A percentile compares a stretch with the other conserved stretches of the same genome.
Conservation (phyloP, 1,140 invertebrate species). For the Aleiodes sp. region DNA sequence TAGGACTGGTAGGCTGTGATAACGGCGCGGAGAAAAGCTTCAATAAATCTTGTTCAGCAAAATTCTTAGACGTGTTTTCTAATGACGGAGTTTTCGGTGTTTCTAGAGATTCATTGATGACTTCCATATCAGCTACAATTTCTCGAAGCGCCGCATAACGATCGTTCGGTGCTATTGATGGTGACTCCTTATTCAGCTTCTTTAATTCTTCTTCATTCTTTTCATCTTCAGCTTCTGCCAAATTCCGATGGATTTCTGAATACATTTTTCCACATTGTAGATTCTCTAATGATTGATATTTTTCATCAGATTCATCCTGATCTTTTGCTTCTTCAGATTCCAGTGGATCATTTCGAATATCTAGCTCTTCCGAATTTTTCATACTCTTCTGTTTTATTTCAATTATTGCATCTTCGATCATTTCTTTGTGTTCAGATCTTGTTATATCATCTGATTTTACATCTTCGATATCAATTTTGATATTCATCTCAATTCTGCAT, state of each 20-base stretch:
- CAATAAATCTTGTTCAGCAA: conserved; percentile 25
- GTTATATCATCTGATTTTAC: conserved; percentile 60
- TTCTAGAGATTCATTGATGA: not conserved
- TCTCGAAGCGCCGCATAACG: conserved; percentile 30
- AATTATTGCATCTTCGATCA: not conserved
- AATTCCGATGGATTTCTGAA: conserved; percentile 34
- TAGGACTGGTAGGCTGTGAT: conserved; percentile 39
- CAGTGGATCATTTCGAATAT: conserved; percentile 44
- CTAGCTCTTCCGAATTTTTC: not conserved
- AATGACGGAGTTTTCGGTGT: not conserved
- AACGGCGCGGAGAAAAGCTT: conserved; percentile 55
- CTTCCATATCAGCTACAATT: not conserved
- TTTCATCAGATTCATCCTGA: conserved; percentile 29
- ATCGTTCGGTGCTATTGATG: conserved; percentile 54
- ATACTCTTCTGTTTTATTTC: not conserved
- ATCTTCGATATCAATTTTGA: conserved; percentile 62
- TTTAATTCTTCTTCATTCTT: conserved; percentile 33
- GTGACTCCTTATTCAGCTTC: conserved; percentile 51
- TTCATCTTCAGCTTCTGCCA: conserved; percentile 40
- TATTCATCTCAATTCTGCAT: conserved; percentile 62
- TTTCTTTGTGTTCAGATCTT: conserved; percentile 5
- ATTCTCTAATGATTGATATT: conserved; percentile 49
- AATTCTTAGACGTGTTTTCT: not conserved
- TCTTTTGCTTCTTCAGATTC: conserved; percentile 47
- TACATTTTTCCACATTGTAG: conserved; percentile 42